Conservation (phyloP, 2,113 vertebrate genomes). For the Anseranas semipalmata region DNA sequence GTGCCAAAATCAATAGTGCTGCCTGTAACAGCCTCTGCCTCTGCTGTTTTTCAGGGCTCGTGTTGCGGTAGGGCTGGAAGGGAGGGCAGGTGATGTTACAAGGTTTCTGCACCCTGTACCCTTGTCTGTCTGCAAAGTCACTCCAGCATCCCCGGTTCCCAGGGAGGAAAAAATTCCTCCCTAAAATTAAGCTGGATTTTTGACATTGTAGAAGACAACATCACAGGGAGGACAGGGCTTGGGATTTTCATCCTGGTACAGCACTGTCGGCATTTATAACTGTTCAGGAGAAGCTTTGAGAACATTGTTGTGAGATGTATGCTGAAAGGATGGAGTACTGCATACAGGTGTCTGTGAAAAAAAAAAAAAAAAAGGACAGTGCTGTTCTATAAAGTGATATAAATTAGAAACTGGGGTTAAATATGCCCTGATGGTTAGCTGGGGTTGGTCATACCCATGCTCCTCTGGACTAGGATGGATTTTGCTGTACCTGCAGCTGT, state of each 20-base stretch:
- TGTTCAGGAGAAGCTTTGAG: not conserved
- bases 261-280: fast-evolving
- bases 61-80: not conserved
- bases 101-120: not conserved
- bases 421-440: not conserved
- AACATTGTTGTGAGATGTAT: not conserved
- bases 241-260: not conserved
- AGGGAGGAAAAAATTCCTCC: too few species aligned
- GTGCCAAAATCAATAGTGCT: not conserved
- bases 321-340: not conserved
- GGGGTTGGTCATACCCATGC: not conserved
- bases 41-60: not conserved
- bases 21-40: not conserved
- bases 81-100: not conserved
- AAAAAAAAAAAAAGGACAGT: not conserved
- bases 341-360: not conserved
- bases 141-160: not conserved
- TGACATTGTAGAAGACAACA: not conserved
- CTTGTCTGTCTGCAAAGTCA: not conserved
- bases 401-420: not conserved
- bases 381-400: not conserved
- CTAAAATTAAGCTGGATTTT: not conserved
- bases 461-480: not conserved
- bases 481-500: not conserved
- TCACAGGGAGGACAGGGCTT: not conserved